phyloP scores from a whole-genome alignment of 2,888 invertebrate genomes.

The Anthrax anthrax region DNA sequence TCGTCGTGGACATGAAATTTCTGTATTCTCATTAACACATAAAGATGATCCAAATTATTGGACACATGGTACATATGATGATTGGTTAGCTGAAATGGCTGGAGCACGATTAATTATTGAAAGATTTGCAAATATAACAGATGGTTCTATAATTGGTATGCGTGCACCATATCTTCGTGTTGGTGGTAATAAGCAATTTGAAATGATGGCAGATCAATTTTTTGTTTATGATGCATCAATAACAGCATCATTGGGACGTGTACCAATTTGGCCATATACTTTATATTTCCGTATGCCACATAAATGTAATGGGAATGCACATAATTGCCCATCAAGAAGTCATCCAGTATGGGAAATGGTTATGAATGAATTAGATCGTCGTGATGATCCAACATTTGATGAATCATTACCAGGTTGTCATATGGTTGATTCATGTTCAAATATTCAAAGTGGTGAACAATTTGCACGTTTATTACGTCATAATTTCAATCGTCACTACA shows the following conservation, averaged over 20 bases:
- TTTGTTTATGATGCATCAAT: constrained; percentile 92
- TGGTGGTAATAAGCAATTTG: constrained; percentile 88
- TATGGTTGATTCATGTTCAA: constrained; percentile 88
- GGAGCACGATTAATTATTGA: constrained; percentile 75
- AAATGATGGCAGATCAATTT: constrained; percentile 93
- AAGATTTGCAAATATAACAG: constrained; percentile 82
- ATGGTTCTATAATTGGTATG: constrained; percentile 77
- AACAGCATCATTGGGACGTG: constrained; percentile 73
- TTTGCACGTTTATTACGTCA: constrained; percentile 78
- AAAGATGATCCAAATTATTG: constrained; percentile 87
- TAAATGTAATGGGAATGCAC: constrained; percentile 86
- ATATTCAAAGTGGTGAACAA: constrained; percentile 81
- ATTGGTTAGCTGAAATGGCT: constrained; percentile 91
- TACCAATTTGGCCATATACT: constrained; percentile 95
- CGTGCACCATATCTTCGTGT: constrained; percentile 80
- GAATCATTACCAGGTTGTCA: constrained; percentile 88
- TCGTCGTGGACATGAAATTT: constrained; percentile 80
- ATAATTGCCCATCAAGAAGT: constrained; percentile 79
- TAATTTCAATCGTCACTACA: constrained; percentile 90
- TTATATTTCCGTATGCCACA: constrained; percentile 93
- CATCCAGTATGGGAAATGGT: constrained; percentile 96
- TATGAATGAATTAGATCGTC: constrained; percentile 85
- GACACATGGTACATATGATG: constrained; percentile 73
- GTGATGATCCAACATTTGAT: constrained; percentile 87
- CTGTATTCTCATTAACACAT: constrained; percentile 83